Base-by-base conservation (phyloP, 2,888 invertebrate species). In the Urechis unicinctus region DNA sequence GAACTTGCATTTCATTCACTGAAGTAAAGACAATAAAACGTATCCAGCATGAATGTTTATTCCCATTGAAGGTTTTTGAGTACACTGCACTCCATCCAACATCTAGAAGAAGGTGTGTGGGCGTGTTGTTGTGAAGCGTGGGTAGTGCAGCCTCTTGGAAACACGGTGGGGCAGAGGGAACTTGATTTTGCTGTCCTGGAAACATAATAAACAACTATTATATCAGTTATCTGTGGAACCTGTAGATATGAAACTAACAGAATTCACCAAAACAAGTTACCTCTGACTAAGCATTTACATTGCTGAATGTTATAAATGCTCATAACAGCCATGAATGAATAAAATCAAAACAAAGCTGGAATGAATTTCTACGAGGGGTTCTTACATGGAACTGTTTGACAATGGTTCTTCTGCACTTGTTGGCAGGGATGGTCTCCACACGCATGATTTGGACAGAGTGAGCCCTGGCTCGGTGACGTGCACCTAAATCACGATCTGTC, bases 361-460 rank as follows among this genome's bases (percentile, higher is more conserved):
- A n/a, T 21, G 9, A 9, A 21, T 25, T 6, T 25, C 24, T 13
- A 36, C 6, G 5, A 36, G 17, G 26, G 9, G 28, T 22, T 65
- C 77, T 70, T 73, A 81, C 91, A 81, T 97, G 97, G 88, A 98
- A 98, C 81, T 97, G 96, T 82, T 95, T 96, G 61, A 98, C 88
- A 75, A 92, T 89, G 28, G 93, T 89, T 72, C 97, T 85, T 71
- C 96, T 86, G 75, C 94, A 94, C 68, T 92, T 90, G 25, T 83
- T 81, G 25, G 95, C 91, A 72, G 88, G 85, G 59, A 99, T 89
- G 57, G 88, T 85, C 79, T 96, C 91, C 64, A 97, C 94, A 83
- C 91, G 91, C 78, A 99, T 97, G 72, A 99, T 96, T 85, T 94
- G 85, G 70, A 99, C 98, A 22, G 95, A 88, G 78, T 96, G 95